Evolutionary conservation across 1,140 invertebrate species (phyloP), one percentile per base, ranked within the genome.

Genomic region (Aricia agestis): DNA sequence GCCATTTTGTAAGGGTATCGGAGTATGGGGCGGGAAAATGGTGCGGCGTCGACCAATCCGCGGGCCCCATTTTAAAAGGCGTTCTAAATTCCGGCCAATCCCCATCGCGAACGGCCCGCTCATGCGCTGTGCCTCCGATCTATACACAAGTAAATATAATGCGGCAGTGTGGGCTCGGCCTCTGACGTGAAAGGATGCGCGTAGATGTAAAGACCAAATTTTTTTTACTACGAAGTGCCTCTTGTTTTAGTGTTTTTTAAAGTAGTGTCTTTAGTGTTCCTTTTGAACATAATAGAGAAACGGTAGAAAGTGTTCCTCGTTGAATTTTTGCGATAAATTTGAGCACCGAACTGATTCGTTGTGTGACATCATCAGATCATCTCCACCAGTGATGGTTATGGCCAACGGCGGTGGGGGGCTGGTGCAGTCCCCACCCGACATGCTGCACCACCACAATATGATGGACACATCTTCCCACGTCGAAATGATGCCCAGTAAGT

Each of bases 361-460:
- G 57, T 32, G 68, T 69, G 68, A 32, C 57, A 58, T 36, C 57
- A 69, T 41, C 18, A 59, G 66, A 76, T 67, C 76, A 76, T 76
- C 59, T 19, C 19, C 18, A 63, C 59, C 80, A 85, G 86, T 83
- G 82, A 91, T 91, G 87, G 89, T 91, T 80, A 91, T 91, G 89
- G 89, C 89, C 79, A 89, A 87, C 76, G 89, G 87, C 66, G 89
- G 87, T 87, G 88, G 88, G 76, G 89, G 87, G 79, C 87, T 91
- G 81, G 85, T 91, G 72, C 89, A 91, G 85, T 91, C 89, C 87
- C 89, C 89, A 87, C 89, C 89, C 58, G 89, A 91, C 69, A 91
- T 91, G 89, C 79, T 91, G 77, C 89, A 91, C 81, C 88, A 90
- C 71, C 89, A 91, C 75, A 87, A 84, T 75, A 88, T 91, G 68